Evolutionary conservation across 2,113 vertebrate species (phyloP), one percentile per base, ranked within the genome.

Genomic region (Hymenochirus boettgeri): DNA sequence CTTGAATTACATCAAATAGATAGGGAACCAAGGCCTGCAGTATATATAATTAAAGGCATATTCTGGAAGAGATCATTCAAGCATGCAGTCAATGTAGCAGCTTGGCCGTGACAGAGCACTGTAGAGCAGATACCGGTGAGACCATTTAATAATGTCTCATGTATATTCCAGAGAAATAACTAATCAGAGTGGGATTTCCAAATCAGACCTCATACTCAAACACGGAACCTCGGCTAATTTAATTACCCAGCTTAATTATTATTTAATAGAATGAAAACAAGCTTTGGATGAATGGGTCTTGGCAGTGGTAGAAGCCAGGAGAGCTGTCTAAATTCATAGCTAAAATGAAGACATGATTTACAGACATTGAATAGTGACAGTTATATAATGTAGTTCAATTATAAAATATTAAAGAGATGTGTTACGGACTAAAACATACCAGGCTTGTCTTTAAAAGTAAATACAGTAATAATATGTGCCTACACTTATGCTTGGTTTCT

Each of bases 201-300:
- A 69, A 60, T 69, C 24, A 53, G 48, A 58, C 50, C 48, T 69
- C 47, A 37, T 29, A 53, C 57, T 60, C 57, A 69, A 57, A 45
- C 65, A 69, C 24, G 65, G 7, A 59, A 29, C 33, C 25, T 23
- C 23, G 4, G 29, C 15, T 69, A 58, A 69, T 60, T 60, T 31
- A 69, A 69, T 69, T 60, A 69, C 47, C 37, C n/a, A 27, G 33
- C 47, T 19, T 53, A 69, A 69, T 69, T 69, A 69, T 23, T 42
- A 48, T 48, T 69, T 69, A 69, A 60, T 69, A 60, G 57, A 52
- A 69, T 24, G 48, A 59, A 69, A 60, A 69, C 35, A 69, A 69
- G 56, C 47, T 53, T 22, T 26, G 65, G 47, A 60, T 53, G 31
- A 55, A 59, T 51, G 24, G 17, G 31, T 17, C 24, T 24, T 22